Evolutionary conservation across 2,113 vertebrate species (phyloP), one percentile per base, ranked within the genome.

Genomic region (Climacteris rufus): DNA sequence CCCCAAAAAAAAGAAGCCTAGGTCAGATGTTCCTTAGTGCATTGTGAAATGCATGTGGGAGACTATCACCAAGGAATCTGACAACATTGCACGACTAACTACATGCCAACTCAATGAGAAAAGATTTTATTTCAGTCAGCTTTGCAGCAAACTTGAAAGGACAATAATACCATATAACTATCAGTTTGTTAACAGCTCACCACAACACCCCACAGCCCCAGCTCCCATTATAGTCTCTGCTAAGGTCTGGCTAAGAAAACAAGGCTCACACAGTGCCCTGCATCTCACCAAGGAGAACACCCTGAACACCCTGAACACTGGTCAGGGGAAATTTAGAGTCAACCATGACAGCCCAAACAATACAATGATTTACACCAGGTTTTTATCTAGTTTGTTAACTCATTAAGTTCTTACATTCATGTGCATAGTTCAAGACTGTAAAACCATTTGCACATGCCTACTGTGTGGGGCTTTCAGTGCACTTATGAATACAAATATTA

Each of bases 401-500:
- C 75, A 65, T 95, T 95, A 82, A 91, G 91, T 96, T 87, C 87
- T 87, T 64, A 53, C 35, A 8, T 72, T 83, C 61, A 60, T 65
- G 50, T 84, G 83, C 84, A 47, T 40, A 71, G 54, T 68, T 64
- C 47, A 56, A 66, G 89, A 71, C 47, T 47, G 10, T 71, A 66
- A 75, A 72, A 13, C 65, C 19, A 11, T 95, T 93, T 89, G 81
- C 80, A 94, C 28, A 4, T 79, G 61, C 57, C 83, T 89, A 30
- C 93, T 92, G 79, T 89, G 69, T 61, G 57, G 49, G 44, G 17
- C 27, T 95, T 92, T 87, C 87, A 57, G 57, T 82, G 57, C 72
- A 79, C 74, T 94, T 94, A 87, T 53, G 89, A 93, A 89, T 93
- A n/a, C 72, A 94, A 96, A 94, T 89, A 57, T 94, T 94, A 89